Evolutionary conservation across 2,888 invertebrate genomes (phyloP), one percentile per base, ranked within the genome.

Genomic region (Drosophila leonis): DNA sequence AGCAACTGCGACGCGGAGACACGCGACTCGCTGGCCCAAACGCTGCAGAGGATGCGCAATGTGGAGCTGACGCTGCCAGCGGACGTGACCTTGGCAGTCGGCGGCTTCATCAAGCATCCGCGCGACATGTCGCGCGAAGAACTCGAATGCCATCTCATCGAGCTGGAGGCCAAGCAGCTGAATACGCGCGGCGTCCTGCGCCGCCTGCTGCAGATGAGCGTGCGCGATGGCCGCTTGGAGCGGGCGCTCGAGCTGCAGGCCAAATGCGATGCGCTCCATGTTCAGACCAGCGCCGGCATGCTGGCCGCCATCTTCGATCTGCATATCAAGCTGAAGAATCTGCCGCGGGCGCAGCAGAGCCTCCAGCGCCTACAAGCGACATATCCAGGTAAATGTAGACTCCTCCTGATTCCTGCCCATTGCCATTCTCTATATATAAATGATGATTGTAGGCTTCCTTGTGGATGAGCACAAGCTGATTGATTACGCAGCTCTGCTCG

Each of bases 391-490:
- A n/a, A n/a, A n/a, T n/a, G n/a, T n/a, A n/a, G n/a, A n/a, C n/a
- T n/a, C n/a, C n/a, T n/a, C n/a, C n/a, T n/a, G n/a, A n/a, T n/a
- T n/a, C n/a, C n/a, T n/a, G n/a, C n/a, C n/a, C n/a, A n/a, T n/a
- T n/a, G n/a, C n/a, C n/a, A n/a, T n/a, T n/a, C n/a, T n/a, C n/a
- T n/a, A n/a, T n/a, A n/a, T n/a, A n/a, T n/a, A n/a, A n/a, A n/a
- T n/a, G n/a, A n/a, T n/a, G n/a, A n/a, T n/a, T n/a, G n/a, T n/a
- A 93, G 93, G 93, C 66, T 96, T 96, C 85, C 91, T 90, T 1
- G 81, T 96, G 18, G 96, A 96, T 88, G 94, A 94, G 78, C 95
- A 93, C 86, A 96, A 96, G 91, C 91, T 96, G 3, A 93, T 96
- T 3, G 95, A 95, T 83, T 95, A 94, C 66, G 95, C 95, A 0